phyloP scores from a whole-genome alignment of 2,797 vertebrate species.

The Alectoris magna region DNA sequence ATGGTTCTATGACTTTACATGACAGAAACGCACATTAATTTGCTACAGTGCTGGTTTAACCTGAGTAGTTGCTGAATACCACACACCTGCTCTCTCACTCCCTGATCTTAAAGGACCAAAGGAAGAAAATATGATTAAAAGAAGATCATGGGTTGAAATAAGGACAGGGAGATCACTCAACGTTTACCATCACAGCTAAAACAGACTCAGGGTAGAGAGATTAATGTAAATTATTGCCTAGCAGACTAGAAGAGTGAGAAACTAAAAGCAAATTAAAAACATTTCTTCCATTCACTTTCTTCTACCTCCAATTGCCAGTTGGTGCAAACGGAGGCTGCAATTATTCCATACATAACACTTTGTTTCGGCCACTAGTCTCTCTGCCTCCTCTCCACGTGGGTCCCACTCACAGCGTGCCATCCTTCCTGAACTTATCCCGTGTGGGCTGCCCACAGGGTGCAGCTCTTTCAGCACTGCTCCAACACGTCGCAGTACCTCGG shows the following conservation, averaged over 20 bases:
- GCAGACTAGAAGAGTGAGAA: not conserved
- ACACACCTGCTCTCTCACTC: not conserved
- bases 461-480: not conserved
- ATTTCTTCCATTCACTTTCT: not conserved
- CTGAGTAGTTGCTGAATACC: not conserved
- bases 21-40: not conserved
- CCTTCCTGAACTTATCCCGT: not conserved
- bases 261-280: not conserved
- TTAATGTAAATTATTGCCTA: not conserved
- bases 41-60: not conserved
- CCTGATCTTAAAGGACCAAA: not conserved
- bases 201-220: not conserved
- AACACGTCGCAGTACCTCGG: no score
- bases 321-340: not conserved
- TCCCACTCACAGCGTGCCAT: not conserved
- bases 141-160: not conserved
- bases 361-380: not conserved
- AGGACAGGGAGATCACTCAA: not conserved
- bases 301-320: not conserved
- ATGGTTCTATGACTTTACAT: not conserved
- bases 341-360: not conserved
- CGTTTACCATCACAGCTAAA: not conserved
- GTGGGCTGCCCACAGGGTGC: not conserved
- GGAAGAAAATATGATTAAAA: not conserved
- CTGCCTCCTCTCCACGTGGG: not conserved